Evolutionary conservation across 2,113 vertebrate genomes (phyloP).

Genomic region (Myrmophylax atrothorax): DNA sequence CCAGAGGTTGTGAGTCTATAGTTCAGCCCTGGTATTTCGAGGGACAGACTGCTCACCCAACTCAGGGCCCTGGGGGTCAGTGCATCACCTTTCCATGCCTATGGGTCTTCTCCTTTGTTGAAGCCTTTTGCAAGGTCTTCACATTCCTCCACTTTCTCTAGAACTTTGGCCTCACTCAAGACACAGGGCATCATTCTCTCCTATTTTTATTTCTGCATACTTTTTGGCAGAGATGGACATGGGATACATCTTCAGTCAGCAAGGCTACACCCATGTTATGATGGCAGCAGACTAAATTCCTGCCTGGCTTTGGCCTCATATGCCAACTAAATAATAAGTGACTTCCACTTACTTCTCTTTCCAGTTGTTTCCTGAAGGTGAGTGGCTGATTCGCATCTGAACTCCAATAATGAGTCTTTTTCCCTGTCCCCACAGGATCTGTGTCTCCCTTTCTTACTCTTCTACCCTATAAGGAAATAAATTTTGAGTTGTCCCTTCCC

Average conservation of each 20-base stretch:
- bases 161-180: not conserved
- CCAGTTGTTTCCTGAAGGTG: not conserved
- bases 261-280: not conserved
- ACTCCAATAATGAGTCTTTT: not conserved
- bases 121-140: not conserved
- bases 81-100: not conserved
- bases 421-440: not conserved
- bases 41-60: not conserved
- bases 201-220: not conserved
- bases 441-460: not conserved
- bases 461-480: not conserved
- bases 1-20: not conserved
- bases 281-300: not conserved
- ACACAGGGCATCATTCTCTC: not conserved
- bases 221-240: not conserved
- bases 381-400: not conserved
- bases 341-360: not conserved
- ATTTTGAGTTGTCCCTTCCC: not conserved
- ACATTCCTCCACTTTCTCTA: not conserved
- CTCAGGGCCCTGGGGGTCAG: not conserved
- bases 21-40: accelerated
- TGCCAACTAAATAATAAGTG: not conserved
- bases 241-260: not conserved
- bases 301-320: not conserved
- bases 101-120: not conserved